phyloP scores from a whole-genome alignment of 53 echinoderm and acorn worm genomes.

The Echinarachnius parma region DNA sequence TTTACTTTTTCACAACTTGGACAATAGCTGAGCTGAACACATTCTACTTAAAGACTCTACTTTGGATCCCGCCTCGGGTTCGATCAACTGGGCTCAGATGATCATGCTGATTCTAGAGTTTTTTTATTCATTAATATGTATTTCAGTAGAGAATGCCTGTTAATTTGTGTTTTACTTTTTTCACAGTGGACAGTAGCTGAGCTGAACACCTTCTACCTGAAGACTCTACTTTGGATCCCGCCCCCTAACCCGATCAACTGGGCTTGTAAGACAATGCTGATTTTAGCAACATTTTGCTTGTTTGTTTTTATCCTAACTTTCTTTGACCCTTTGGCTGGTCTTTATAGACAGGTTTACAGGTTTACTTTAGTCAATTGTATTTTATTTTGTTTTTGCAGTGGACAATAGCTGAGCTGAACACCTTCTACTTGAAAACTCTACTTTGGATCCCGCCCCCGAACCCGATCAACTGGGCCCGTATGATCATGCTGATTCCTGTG shows the following conservation, averaged over 20 bases:
- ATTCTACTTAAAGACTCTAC: constrained; percentile 86
- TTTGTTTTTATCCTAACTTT: too few relatives aligned
- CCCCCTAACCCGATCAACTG: constrained; percentile 86
- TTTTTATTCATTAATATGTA: too few relatives aligned
- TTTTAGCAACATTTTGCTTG: too few relatives aligned
- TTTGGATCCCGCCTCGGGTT: constrained; percentile 93
- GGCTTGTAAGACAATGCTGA: too few relatives aligned
- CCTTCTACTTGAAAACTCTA: constrained; percentile 87
- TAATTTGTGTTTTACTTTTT: background rate
- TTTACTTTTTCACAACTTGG: constrained; percentile 61
- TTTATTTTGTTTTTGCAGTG: constrained; percentile 50
- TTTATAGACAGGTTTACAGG: too few relatives aligned
- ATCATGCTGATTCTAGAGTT: constrained; percentile 56
- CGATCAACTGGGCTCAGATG: constrained; percentile 69
- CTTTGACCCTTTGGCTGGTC: too few relatives aligned
- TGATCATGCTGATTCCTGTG: constrained; percentile 60
- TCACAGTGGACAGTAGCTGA: constrained; percentile 73
- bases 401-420: constrained; percentile 76
- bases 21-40: constrained; percentile 77
- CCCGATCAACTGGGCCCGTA: constrained; percentile 65
- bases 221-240: constrained; percentile 84
- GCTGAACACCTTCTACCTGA: constrained; percentile 92
- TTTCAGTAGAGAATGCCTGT: too few relatives aligned
- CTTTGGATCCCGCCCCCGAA: constrained; percentile 95
- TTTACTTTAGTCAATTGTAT: too few relatives aligned